Evolutionary conservation across 2,797 vertebrate species (phyloP), one percentile per base, ranked within the genome.

Genomic region (Ceryle rudis): DNA sequence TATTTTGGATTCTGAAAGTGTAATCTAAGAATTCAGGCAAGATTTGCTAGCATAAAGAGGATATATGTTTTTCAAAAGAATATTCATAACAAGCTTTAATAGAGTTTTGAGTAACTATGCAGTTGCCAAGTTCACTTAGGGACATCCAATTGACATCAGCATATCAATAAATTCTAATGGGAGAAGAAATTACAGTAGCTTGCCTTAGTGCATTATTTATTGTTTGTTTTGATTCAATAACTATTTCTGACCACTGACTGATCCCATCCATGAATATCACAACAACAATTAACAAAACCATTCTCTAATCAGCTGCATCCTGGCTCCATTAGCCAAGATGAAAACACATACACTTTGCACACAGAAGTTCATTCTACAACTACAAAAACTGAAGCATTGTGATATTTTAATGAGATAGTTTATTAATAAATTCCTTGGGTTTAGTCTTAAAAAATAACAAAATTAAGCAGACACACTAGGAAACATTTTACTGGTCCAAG

Each of bases 101-200:
- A 41, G 54, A 47, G 25, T 33, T 81, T 54, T 29, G 17, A 51
- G 42, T 83, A 73, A 83, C 14, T 46, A 37, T 74, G 54, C 17
- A 78, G 72, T 64, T 86, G 42, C n/a, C 60, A 87, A 86, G 82
- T 95, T 96, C 93, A 91, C 33, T 52, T 93, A 79, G 91, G 90
- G 91, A 91, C 82, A 90, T 44, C 8, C 44, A 62, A 16, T 10
- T 84, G 84, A 80, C 26, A 61, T 72, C 42, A 89, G 37, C 8
- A 3, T 75, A 91, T 81, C 58, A 88, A 79, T 88, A 89, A 84
- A 3, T 5, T 84, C 73, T 71, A 94, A 88, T 21, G 26, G 70
- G 21, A 94, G 83, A 80, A 82, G 51, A 17, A 91, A 91, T 70
- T 66, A 79, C 17, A 86, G 77, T 39, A 88, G 55, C 26, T 31